A percentile compares a stretch with the other conserved stretches of the same genome.
Evolutionary conservation across 2,797 vertebrate genomes (phyloP).

Genomic region (Pelochelys cantorii): DNA sequence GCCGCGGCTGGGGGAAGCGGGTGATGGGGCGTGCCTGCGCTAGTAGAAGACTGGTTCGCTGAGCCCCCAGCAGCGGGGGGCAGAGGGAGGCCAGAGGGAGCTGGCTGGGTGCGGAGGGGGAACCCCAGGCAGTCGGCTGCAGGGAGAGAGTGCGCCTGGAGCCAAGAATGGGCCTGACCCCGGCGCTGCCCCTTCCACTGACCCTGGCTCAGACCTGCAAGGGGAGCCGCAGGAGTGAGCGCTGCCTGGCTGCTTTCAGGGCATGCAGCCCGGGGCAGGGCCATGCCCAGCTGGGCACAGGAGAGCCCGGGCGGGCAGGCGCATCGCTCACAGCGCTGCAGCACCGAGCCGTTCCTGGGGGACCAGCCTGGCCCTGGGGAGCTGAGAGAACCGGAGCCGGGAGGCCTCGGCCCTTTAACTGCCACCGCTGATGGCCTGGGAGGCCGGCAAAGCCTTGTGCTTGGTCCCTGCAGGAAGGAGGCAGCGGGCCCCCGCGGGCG

Average conservation of each 20-base stretch:
- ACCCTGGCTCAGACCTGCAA: neutral
- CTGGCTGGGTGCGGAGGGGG: neutral
- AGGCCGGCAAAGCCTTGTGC: no score
- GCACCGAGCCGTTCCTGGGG: neutral
- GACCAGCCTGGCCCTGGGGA: neutral
- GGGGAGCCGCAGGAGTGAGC: neutral
- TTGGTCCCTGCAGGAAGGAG: neutral
- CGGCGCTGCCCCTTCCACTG: neutral
- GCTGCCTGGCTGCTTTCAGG: neutral
- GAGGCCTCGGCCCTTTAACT: neutral
- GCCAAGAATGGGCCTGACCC: neutral
- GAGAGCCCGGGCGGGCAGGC: neutral
- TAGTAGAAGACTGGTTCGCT: rapidly evolving
- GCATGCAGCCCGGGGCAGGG: neutral
- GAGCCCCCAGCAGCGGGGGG: neutral
- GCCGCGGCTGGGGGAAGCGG: neutral
- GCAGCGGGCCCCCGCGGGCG: no score
- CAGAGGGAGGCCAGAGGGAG: neutral
- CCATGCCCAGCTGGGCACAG: neutral
- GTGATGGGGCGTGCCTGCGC: neutral
- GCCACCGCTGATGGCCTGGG: neutral
- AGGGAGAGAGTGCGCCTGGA: neutral
- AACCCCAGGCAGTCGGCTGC: neutral
- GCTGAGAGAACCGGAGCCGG: neutral
- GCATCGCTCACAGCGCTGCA: no score